Percentiles rank a stretch among this genome's conserved stretches.
Conservation (phyloP, 2,888 invertebrate genomes). For the Nowickia ferox region DNA sequence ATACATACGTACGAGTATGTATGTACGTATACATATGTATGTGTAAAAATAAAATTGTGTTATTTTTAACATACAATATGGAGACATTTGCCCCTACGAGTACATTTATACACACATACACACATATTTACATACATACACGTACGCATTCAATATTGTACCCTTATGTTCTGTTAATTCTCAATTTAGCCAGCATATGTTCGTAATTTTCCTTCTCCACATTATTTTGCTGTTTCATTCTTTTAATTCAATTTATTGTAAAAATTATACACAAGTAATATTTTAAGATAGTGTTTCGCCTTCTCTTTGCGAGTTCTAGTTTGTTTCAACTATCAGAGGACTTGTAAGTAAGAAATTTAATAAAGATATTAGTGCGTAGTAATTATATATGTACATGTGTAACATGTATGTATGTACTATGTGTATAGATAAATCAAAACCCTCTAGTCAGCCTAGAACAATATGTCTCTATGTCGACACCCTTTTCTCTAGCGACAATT, state of each 20-base stretch:
- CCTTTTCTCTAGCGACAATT: too few species aligned
- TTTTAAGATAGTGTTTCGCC: not conserved
- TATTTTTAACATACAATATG: conserved; percentile 30
- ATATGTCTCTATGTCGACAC: too few species aligned
- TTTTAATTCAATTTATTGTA: conserved; percentile 39
- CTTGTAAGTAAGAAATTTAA: not conserved
- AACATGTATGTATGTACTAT: too few species aligned
- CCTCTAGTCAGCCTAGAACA: too few species aligned
- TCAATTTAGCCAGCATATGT: conserved; percentile 70
- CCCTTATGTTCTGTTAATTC: conserved; percentile 66
- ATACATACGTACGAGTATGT: not conserved
- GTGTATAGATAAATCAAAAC: too few species aligned
- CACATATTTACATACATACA: not conserved
- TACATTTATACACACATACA: not conserved
- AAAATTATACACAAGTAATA: conserved; percentile 25
- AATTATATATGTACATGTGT: not conserved
- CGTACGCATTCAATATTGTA: conserved; percentile 33
- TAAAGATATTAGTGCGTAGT: conserved; percentile 18
- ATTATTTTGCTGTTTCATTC: conserved; percentile 21
- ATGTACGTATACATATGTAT: not conserved
- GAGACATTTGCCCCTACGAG: conserved; percentile 19
- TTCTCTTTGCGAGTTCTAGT: not conserved
- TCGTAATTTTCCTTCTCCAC: conserved; percentile 46
- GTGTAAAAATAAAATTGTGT: conserved; percentile 7
- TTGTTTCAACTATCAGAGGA: conserved; percentile 7